Percentiles rank a stretch among this genome's conserved stretches.
phyloP scores from a whole-genome alignment of 1,140 invertebrate species.

The Orius laevigatus region DNA sequence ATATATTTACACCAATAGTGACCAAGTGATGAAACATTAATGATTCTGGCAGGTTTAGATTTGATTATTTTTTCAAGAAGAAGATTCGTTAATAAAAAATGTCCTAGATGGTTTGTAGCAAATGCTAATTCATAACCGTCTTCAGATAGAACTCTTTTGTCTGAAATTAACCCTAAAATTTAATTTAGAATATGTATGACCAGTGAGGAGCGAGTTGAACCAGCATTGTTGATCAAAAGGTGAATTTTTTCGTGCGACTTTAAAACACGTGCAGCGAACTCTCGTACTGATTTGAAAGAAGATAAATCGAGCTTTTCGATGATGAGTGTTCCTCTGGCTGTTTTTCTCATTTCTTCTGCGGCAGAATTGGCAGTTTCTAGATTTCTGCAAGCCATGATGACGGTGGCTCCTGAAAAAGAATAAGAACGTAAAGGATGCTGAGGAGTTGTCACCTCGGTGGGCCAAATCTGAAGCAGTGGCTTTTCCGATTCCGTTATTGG shows the following conservation, averaged over 20 bases:
- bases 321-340: not conserved
- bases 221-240: conserved; percentile 34
- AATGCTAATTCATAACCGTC: conserved; percentile 71
- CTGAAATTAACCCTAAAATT: too few species aligned
- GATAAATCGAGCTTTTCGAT: conserved; percentile 13
- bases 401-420: conserved; percentile 25
- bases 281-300: conserved; percentile 15
- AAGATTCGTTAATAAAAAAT: conserved; percentile 68
- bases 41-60: conserved; percentile 44
- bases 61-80: conserved; percentile 44
- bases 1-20: conserved; percentile 27
- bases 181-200: too few species aligned
- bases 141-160: conserved; percentile 30
- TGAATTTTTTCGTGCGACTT: conserved; percentile 23
- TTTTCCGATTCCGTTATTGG: conserved; percentile 81
- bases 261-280: conserved; percentile 26
- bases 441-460: conserved; percentile 36
- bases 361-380: conserved; percentile 25
- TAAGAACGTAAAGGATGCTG: too few species aligned
- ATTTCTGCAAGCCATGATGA: conserved; percentile 30
- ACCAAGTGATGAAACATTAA: conserved; percentile 48
- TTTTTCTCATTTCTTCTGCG: conserved; percentile 22
- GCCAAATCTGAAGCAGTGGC: conserved; percentile 64
- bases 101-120: conserved; percentile 63
- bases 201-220: too few species aligned